These are phyloP conservation scores for Zygogramma bicolorata DNA, from an alignment of 2,888 invertebrate species.

Conservation along the genomic window DNA sequence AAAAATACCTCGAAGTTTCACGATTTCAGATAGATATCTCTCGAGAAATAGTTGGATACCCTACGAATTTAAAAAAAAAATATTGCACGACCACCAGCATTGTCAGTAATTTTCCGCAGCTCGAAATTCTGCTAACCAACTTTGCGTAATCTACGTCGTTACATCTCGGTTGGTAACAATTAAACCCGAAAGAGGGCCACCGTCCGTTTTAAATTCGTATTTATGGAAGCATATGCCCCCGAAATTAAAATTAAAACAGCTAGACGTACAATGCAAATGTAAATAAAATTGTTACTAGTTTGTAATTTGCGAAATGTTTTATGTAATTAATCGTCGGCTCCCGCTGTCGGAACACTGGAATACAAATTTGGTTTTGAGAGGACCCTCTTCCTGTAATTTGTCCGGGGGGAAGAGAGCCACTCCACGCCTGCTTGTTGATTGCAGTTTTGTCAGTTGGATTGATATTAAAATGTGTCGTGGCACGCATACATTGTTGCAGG, in stretches of 20 bases:
- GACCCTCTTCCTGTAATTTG: background rate
- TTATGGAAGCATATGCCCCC: slow-evolving; percentile 51
- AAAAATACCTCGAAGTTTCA: no score
- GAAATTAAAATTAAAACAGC: slow-evolving; percentile 52
- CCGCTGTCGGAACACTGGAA: slow-evolving; percentile 6
- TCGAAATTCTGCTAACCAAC: background rate
- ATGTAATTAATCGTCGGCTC: slow-evolving; percentile 10
- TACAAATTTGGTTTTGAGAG: slow-evolving; percentile 22
- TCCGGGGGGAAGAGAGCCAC: background rate
- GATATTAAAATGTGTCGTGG: background rate
- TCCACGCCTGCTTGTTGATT: background rate
- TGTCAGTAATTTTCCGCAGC: background rate
- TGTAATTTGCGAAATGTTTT: slow-evolving; percentile 51
- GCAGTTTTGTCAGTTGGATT: background rate
- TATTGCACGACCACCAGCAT: background rate
- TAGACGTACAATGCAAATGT: slow-evolving; percentile 50
- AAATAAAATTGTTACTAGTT: slow-evolving; percentile 55
- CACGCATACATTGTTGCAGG: no score
- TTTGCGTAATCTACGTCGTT: slow-evolving; percentile 47
- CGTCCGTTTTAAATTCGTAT: slow-evolving; percentile 54
- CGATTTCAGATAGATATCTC: no score
- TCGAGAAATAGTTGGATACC: background rate
- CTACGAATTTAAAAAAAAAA: background rate
- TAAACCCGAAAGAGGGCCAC: slow-evolving; percentile 48
- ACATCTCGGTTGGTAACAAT: slow-evolving; percentile 48